A percentile compares a stretch with the other conserved stretches of the same genome.
Evolutionary conservation across 2,888 invertebrate species (phyloP).

Genomic region (Leptinotarsa juncta): DNA sequence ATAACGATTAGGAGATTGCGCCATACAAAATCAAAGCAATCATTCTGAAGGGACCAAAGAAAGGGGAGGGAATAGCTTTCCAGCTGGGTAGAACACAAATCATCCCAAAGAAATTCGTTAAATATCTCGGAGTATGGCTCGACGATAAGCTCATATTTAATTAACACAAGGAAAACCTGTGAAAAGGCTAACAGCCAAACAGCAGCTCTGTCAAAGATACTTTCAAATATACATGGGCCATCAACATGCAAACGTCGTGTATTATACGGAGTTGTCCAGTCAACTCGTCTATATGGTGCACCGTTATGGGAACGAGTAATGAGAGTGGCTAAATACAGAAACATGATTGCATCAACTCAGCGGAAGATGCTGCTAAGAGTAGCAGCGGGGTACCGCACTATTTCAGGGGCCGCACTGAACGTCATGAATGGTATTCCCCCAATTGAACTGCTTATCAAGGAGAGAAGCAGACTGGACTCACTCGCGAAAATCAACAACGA

Average conservation of each 20-base stretch:
- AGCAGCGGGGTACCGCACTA: constrained; percentile 35
- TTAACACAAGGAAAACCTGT: too few species aligned
- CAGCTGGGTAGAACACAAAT: too few species aligned
- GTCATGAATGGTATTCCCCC: constrained; percentile 30
- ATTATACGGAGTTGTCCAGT: constrained; percentile 14
- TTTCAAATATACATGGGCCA: not conserved
- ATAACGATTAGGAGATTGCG: too few species aligned
- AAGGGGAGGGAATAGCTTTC: too few species aligned
- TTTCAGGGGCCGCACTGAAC: constrained; percentile 28
- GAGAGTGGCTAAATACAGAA: constrained; percentile 27
- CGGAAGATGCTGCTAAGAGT: constrained; percentile 32
- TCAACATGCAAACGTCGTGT: not conserved
- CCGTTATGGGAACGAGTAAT: constrained; percentile 36
- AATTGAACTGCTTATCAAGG: constrained; percentile 32
- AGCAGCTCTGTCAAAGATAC: too few species aligned
- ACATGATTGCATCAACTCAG: constrained; percentile 20
- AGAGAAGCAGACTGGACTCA: constrained; percentile 13
- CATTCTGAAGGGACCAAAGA: too few species aligned
- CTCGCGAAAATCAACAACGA: not conserved
- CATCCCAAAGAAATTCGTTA: too few species aligned
- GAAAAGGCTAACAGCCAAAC: too few species aligned
- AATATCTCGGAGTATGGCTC: too few species aligned
- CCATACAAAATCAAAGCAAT: too few species aligned
- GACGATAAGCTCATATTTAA: too few species aligned
- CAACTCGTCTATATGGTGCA: constrained; percentile 2